Conservation (phyloP, 2,888 invertebrate genomes). For the Dioctria rufipes region DNA sequence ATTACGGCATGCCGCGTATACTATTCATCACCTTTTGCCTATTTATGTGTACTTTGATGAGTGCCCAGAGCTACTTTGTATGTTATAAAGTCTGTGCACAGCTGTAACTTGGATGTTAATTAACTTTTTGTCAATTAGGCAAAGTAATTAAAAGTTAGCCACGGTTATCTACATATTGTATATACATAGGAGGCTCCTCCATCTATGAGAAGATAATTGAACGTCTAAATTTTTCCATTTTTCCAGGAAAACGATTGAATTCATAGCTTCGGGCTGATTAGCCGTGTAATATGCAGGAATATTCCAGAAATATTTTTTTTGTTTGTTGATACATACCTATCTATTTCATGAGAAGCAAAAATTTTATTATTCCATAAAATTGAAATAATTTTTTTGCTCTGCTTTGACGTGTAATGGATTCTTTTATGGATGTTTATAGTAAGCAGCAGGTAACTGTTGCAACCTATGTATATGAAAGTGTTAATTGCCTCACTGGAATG, state of each 20-base stretch:
- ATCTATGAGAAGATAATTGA: too few species aligned
- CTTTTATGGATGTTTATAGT: background rate
- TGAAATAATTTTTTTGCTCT: background rate
- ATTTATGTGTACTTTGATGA: conserved; percentile 6
- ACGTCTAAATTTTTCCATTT: too few species aligned
- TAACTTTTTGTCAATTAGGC: conserved; percentile 38
- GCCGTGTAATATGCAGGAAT: conserved; percentile 1
- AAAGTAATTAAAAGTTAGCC: conserved; percentile 21
- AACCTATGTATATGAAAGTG: background rate
- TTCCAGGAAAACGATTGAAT: too few species aligned
- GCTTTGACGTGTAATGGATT: background rate
- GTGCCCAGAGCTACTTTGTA: background rate
- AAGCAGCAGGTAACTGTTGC: background rate
- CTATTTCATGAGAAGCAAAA: too few species aligned
- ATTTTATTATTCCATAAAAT: conserved; percentile 2
- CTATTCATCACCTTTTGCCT: background rate
- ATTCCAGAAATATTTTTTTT: background rate
- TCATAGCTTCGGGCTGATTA: too few species aligned
- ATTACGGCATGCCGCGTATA: background rate
- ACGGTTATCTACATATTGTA: background rate
- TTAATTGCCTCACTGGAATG: conserved; percentile 11
- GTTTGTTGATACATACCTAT: too few species aligned
- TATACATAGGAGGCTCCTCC: too few species aligned
- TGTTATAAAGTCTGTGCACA: background rate
- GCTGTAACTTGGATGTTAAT: conserved; percentile 4